Base-by-base conservation (phyloP, 2,113 vertebrate species). In the Phasianus colchicus region DNA sequence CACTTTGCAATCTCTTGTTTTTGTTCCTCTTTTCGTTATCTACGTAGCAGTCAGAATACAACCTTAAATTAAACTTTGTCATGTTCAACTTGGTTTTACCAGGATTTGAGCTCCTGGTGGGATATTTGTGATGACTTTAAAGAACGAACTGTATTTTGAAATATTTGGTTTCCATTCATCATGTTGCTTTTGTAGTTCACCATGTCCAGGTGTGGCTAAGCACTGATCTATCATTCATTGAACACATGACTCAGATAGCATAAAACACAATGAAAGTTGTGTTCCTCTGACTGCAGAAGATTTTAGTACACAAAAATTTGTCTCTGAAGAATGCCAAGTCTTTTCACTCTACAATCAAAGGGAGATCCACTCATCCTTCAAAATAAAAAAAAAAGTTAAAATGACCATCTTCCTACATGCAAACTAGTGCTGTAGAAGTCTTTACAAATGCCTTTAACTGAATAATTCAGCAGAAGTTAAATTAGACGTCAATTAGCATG, bases 221-320 rank as follows among this genome's bases (percentile, higher is more conserved):
- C 8, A 2, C 76, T 79, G 71, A 92, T 89, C 84, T 87, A 52
- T 79, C 78, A 91, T 12, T 40, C 66, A 72, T 18, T 73, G 75
- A 87, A 58, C 63, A 65, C 14, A 87, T 79, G 71, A 91, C 50
- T 93, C 89, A 89, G 52, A 61, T 3, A 87, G 47, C 19, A 78
- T 45, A 93, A 78, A 82, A 42, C 48, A 85, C 82, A 85, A 79
- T 76, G 71, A 87, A 92, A 82, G 32, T 43, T 47, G 34, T 52
- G 29, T 90, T 95, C 81, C 73, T 84, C 61, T 82, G 73, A 84
- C 80, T 88, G 70, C 13, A 72, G 42, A 58, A 64, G 18, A 78
- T 70, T 90, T 92, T 91, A 87, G 89, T 91, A 69, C 82, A 87
- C 65, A 43, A 47, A 95, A 92, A 79, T 11, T 58, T 27, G 34